Conservation (phyloP, 2,888 invertebrate species). For the Ormyrus rosae region DNA sequence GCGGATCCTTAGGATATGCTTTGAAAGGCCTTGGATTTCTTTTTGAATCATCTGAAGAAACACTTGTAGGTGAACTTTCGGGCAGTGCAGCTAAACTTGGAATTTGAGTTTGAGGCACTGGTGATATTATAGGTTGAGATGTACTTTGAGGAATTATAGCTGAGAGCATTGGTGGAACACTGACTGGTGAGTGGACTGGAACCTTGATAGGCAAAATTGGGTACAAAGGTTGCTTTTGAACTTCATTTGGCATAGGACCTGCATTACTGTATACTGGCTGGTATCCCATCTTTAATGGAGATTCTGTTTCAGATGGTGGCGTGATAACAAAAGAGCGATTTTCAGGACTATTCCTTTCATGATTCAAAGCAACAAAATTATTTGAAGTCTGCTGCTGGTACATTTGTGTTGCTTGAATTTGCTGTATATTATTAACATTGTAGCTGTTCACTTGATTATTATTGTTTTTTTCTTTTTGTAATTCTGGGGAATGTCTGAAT, state of each 20-base stretch:
- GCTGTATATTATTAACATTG: slow-evolving; percentile 19
- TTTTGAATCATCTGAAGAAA: slow-evolving; percentile 63
- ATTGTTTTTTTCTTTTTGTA: slow-evolving; percentile 47
- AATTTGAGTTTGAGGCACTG: slow-evolving; percentile 14
- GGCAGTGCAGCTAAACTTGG: slow-evolving; percentile 48
- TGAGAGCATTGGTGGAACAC: slow-evolving; percentile 32
- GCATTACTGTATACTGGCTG: slow-evolving; percentile 59
- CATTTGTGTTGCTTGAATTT: slow-evolving; percentile 23
- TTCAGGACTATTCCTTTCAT: slow-evolving; percentile 64
- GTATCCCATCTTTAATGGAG: slow-evolving; percentile 63
- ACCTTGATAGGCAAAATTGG: slow-evolving; percentile 56
- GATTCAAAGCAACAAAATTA: slow-evolving; percentile 30
- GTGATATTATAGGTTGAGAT: neutral
- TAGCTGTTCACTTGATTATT: slow-evolving; percentile 41
- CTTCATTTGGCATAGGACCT: neutral
- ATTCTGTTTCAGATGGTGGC: slow-evolving; percentile 68
- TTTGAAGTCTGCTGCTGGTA: slow-evolving; percentile 40
- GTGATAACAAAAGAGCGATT: slow-evolving; percentile 66
- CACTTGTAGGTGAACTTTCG: slow-evolving; percentile 32
- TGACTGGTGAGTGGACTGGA: slow-evolving; percentile 44
- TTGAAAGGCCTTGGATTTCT: slow-evolving; percentile 81
- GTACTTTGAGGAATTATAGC: slow-evolving; percentile 29
- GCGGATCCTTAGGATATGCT: slow-evolving; percentile 84
- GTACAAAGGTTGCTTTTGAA: slow-evolving; percentile 30
- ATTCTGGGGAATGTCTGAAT: no score